Evolutionary conservation across 2,113 vertebrate species (phyloP), one percentile per base, ranked within the genome.

Genomic region (Vidua macroura): DNA sequence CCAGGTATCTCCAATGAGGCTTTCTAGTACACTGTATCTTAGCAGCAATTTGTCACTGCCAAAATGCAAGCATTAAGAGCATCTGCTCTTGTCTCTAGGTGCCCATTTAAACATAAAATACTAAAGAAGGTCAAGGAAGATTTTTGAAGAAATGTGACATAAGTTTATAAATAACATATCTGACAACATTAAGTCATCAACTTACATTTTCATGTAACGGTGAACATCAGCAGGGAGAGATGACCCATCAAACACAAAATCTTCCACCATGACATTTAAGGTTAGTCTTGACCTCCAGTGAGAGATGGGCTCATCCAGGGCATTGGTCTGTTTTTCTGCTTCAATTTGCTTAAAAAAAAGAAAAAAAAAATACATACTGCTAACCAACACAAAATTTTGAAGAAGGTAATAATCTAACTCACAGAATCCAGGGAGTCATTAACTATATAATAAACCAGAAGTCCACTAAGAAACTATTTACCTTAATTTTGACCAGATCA

Each of bases 281-380:
- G 99, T 99, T 73, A 99, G 97, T 21, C 98, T 98, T 9, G 99
- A 98, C n/a, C 99, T 98, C 99, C 99, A 99, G 93, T 99, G 99
- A 33, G 99, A 98, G 13, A 99, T 95, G 1, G 99, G 99, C 39
- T 98, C 98, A 39, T 99, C 98, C 33, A 98, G 78, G 11, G 96
- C 97, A 25, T 69, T 95, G 8, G 69, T 83, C 12, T 96, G 97
- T 43, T 96, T 98, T 91, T 97, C 98, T 21, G 93, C 97, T 91
- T 99, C 98, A 43, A 97, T 97, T 90, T 98, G 98, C 97, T 98
- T 97, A 78, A 46, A 89, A 87, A 87, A 84, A 86, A 17, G 35
- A 87, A 20, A 91, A 81, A 2, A 55, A 69, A 56, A 28, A 70
- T 4, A 91, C 20, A 59, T 31, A 63, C 23, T 55, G 24, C 17